These are phyloP conservation scores for Mionectes macconnelli DNA, from an alignment of 2,113 vertebrate species.

Conservation along the genomic window DNA sequence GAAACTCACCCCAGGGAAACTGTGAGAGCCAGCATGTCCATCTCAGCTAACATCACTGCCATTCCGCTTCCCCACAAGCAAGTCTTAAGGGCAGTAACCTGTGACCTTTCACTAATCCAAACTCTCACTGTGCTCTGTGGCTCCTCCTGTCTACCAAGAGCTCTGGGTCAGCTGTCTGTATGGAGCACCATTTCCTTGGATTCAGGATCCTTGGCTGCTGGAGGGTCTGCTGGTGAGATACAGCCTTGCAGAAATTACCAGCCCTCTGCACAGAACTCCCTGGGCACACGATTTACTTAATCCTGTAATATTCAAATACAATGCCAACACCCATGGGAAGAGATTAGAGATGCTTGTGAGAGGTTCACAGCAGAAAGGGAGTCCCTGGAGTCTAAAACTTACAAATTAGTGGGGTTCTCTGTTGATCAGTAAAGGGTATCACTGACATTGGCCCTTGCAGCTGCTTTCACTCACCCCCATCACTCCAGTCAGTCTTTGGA, in stretches of 20 bases:
- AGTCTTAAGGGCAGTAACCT: background rate
- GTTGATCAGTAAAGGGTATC: background rate
- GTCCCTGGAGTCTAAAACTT: background rate
- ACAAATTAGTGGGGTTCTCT: background rate
- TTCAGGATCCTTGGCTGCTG: background rate
- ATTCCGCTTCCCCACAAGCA: background rate
- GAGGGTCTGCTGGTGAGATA: background rate
- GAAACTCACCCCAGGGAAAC: background rate
- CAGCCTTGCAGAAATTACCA: background rate
- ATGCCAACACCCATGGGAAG: background rate
- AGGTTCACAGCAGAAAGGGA: background rate
- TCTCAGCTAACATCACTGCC: accelerated
- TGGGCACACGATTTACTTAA: background rate
- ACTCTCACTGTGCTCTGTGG: background rate
- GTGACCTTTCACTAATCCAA: background rate
- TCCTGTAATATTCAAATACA: background rate
- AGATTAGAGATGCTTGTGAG: background rate
- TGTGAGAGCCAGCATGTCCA: background rate
- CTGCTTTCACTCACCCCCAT: background rate
- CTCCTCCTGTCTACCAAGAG: background rate
- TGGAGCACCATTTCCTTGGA: background rate
- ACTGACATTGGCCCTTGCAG: background rate
- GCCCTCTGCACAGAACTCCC: background rate
- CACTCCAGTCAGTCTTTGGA: background rate
- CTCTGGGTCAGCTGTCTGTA: background rate